Evolutionary conservation across 2,888 invertebrate species (phyloP).

Genomic region (Belgica antarctica): DNA sequence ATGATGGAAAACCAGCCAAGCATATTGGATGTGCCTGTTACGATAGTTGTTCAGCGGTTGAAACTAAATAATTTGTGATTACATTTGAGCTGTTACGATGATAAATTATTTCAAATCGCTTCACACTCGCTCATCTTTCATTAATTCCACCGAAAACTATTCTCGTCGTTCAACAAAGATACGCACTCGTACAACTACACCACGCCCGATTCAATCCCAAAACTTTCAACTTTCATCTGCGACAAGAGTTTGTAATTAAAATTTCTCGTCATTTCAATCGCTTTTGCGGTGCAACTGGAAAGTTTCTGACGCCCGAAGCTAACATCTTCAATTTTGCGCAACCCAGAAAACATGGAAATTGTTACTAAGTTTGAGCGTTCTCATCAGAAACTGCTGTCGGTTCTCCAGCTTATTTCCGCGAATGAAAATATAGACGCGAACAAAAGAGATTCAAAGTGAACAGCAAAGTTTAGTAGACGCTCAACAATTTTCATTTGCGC

Average conservation of each 20-base stretch:
- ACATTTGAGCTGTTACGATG: constrained; percentile 18
- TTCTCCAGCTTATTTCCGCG: too few relatives aligned
- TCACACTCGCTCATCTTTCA: constrained; percentile 5
- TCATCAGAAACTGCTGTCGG: neutral
- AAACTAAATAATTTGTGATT: constrained; percentile 37
- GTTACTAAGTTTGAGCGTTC: constrained; percentile 28
- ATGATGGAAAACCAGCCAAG: constrained; percentile 39
- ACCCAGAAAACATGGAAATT: constrained; percentile 18
- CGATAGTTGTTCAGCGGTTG: constrained; percentile 26
- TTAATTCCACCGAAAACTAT: neutral
- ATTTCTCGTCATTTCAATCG: constrained; percentile 40
- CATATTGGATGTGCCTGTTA: constrained; percentile 29
- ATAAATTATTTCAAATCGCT: too few relatives aligned
- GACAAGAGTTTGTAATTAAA: constrained; percentile 43
- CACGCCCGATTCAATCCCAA: neutral
- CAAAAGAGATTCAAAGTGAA: too few relatives aligned
- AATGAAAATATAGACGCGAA: neutral
- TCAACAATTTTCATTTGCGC: neutral
- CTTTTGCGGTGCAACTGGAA: constrained; percentile 35
- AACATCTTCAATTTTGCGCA: constrained; percentile 36
- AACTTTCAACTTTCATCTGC: constrained; percentile 24
- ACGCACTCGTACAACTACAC: neutral
- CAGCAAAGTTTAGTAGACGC: too few relatives aligned
- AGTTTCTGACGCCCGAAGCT: constrained; percentile 24
- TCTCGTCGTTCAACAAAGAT: constrained; percentile 2